Conservation (phyloP, 2,113 vertebrate species). For the Catharus minimus region DNA sequence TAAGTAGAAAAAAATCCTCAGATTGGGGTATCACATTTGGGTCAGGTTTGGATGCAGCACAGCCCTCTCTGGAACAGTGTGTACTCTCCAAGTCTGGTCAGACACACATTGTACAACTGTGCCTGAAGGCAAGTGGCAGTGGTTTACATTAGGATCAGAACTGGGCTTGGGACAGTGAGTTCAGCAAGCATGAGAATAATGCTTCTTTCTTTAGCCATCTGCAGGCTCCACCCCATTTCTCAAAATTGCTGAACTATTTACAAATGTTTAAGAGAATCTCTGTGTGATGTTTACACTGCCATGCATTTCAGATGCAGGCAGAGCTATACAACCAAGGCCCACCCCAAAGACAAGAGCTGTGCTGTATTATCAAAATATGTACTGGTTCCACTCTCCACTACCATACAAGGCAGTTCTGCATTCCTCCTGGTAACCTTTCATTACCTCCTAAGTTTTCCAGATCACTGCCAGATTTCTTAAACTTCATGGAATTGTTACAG, state of each 20-base stretch:
- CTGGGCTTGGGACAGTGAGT: conserved; percentile 17
- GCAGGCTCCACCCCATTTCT: conserved; percentile 20
- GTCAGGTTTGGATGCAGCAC: conserved; percentile 4
- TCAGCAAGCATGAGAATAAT: conserved; percentile 7
- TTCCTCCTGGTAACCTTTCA: conserved; percentile 79
- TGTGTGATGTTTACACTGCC: conserved; percentile 35
- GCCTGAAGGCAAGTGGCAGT: conserved; percentile 27
- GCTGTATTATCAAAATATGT: conserved; percentile 37
- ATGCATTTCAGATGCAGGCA: background rate
- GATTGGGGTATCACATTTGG: background rate
- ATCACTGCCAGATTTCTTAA: conserved; percentile 72
- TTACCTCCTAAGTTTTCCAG: conserved; percentile 72
- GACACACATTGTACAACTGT: background rate
- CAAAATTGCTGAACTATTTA: conserved; percentile 32
- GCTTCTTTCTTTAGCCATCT: background rate
- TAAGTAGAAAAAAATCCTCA: conserved; percentile 32
- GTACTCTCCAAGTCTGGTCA: conserved; percentile 60
- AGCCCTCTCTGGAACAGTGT: conserved; percentile 21
- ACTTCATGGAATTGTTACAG: conserved; percentile 74
- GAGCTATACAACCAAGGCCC: background rate
- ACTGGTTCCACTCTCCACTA: conserved; percentile 57
- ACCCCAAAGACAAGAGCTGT: conserved; percentile 24
- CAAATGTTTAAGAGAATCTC: conserved; percentile 47
- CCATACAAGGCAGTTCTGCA: conserved; percentile 85
- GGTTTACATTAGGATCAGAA: conserved; percentile 6